Evolutionary conservation across 2,797 vertebrate genomes (phyloP), one percentile per base, ranked within the genome.

Genomic region (Petrocephalus sullivani): DNA sequence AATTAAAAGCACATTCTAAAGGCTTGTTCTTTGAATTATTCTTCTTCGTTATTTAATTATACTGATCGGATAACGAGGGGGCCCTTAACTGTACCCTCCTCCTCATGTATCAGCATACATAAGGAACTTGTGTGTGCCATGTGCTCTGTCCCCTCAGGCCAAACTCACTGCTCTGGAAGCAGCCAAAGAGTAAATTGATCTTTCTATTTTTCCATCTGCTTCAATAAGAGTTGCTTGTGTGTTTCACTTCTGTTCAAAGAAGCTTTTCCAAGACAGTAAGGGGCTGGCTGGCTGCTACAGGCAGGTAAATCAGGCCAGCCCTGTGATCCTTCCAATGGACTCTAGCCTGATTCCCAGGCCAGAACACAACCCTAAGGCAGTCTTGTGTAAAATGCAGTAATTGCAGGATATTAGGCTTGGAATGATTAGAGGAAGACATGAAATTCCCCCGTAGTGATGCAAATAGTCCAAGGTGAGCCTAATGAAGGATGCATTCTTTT

Each of bases 361-460:
- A 95, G 93, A 96, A 96, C 94, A 91, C 94, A 93, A 96, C 96
- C 96, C 92, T 92, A 93, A 96, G 97, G 96, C 96, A 95, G 90
- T 93, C 91, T 92, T 91, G 93, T 93, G 94, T 96, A 97, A 97
- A 97, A 96, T 95, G 95, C 92, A 96, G 96, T 97, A 97, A 97
- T 97, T 98, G 97, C 97, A 97, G 97, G 97, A 97, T 97, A 96
- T 97, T 96, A 96, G 96, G 96, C 95, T 96, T 97, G 93, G 94
- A 95, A 97, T 98, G 97, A 98, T 98, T 97, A 97, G 95, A 97
- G 95, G 95, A 96, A 94, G 95, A 96, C 96, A 96, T 95, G 96
- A 94, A 97, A 97, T 96, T 96, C 96, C 96, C 96, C 96, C 96
- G 96, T 97, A 97, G 96, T 97, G 97, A 98, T 96, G 96, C 96